Evolutionary conservation across 2,888 invertebrate species (phyloP), one percentile per base, ranked within the genome.

Genomic region (Sympetrum striolatum): DNA sequence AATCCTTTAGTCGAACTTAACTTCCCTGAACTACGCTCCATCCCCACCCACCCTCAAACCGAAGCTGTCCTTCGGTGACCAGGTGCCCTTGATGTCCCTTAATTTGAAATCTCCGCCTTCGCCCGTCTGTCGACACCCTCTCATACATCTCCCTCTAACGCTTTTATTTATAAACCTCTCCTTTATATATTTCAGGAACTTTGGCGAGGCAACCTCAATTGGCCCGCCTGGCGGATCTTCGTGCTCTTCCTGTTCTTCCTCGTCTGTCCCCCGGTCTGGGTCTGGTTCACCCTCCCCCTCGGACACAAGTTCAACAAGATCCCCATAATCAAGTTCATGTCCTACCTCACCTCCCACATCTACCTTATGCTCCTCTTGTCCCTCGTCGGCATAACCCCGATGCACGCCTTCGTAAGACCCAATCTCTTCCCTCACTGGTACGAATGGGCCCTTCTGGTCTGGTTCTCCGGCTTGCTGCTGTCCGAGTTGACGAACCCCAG

Each of bases 241-340:
- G 95, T 99, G 92, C 96, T 99, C 93, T 97, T 99, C 94, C 96
- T 99, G 93, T 96, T 97, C 92, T 98, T 99, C 93, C 96, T 99
- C 93, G 94, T 98, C 90, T 98, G 98, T 93, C 99, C 99, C 73
- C 98, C 99, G 10, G 97, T 99, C 58, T 99, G 99, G 99, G 95
- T 99, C 92, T 97, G 97, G 90, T 98, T 99, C 94, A 98, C 99
- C 91, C 96, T 99, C 93, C 99, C 99, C 90, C 95, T 99, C 93
- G 98, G 98, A 80, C 98, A 98, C 95, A 97, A 97, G 94, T 98
- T 98, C 95, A 98, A 98, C 95, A 98, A 99, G 95, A 98, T 90
- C 64, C 99, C 99, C 91, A 99, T 99, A 93, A 99, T 99, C 93
- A 99, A 99, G 95, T 99, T 99, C 95, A 99, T 99, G 98, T 99